These are phyloP conservation scores for Brevipalpus yothersi DNA, from an alignment of 1,140 invertebrate genomes.

Conservation along the genomic window DNA sequence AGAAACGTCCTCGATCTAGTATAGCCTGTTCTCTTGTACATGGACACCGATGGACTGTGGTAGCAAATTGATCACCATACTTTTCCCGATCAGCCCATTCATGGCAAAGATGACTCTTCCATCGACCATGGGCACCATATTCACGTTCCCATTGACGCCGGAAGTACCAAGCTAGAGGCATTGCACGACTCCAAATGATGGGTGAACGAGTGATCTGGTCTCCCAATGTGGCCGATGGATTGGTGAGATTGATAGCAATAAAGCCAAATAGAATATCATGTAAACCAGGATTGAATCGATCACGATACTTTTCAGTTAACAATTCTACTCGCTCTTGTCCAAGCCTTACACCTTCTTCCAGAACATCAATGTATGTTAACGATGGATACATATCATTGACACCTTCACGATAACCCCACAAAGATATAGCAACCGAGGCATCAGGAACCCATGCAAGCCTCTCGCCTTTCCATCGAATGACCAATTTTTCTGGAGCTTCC, in stretches of 20 bases:
- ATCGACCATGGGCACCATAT: conserved; percentile 46
- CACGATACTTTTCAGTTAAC: conserved; percentile 25
- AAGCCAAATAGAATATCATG: conserved; percentile 61
- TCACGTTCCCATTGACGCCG: conserved; percentile 52
- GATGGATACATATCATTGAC: conserved; percentile 12
- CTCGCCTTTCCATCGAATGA: conserved; percentile 14
- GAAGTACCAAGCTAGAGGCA: conserved; percentile 80
- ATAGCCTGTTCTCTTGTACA: conserved; percentile 72
- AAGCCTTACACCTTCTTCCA: conserved; percentile 7
- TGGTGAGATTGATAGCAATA: conserved; percentile 63
- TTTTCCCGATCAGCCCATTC: conserved; percentile 65
- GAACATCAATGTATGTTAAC: conserved; percentile 14
- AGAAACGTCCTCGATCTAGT: conserved; percentile 65
- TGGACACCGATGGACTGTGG: conserved; percentile 51
- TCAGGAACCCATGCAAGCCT: conserved; percentile 11
- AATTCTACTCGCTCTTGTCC: conserved; percentile 4
- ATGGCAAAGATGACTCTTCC: conserved; percentile 54
- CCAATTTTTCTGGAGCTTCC: conserved; percentile 12
- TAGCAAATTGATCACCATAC: conserved; percentile 60
- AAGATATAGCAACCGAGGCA: conserved; percentile 8
- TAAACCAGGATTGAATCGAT: conserved; percentile 33
- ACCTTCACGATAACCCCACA: conserved; percentile 14
- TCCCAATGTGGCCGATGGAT: conserved; percentile 26
- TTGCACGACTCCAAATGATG: conserved; percentile 65
- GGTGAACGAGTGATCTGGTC: conserved; percentile 44